Conservation (phyloP, 2,888 invertebrate genomes). For the Agelastica alni region DNA sequence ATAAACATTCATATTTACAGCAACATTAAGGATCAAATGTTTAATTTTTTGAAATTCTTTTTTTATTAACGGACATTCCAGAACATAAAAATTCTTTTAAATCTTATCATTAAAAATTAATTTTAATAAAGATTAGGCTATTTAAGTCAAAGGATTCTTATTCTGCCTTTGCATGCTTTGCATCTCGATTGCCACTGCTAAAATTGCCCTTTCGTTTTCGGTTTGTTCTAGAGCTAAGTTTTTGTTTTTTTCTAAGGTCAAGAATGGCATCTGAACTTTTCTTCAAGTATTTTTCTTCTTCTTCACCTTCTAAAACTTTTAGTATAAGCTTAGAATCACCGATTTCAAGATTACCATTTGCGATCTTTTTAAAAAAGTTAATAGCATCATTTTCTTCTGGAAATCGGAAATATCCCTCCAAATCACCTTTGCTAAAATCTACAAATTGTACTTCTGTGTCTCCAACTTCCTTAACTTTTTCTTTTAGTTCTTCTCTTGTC, state of each 20-base stretch:
- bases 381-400: conserved; percentile 71
- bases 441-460: conserved; percentile 71
- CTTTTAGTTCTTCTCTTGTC: conserved; percentile 70
- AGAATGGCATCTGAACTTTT: conserved; percentile 66
- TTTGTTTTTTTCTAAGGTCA: conserved; percentile 58
- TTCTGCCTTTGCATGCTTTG: no score
- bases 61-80: no score
- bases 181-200: conserved; percentile 22
- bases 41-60: no score
- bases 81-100: no score
- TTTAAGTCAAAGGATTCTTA: no score
- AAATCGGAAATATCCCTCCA: conserved; percentile 74
- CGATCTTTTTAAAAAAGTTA: conserved; percentile 65
- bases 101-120: no score
- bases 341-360: conserved; percentile 58
- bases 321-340: conserved; percentile 58
- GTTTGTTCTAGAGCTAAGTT: conserved; percentile 45
- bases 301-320: conserved; percentile 69
- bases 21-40: no score
- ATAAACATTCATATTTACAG: no score
- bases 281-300: conserved; percentile 68
- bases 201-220: conserved; percentile 51
- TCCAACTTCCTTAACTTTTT: conserved; percentile 65
- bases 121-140: no score
- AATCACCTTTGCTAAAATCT: conserved; percentile 75